phyloP scores from a whole-genome alignment of 2,113 vertebrate genomes.

The Furnarius figulus region DNA sequence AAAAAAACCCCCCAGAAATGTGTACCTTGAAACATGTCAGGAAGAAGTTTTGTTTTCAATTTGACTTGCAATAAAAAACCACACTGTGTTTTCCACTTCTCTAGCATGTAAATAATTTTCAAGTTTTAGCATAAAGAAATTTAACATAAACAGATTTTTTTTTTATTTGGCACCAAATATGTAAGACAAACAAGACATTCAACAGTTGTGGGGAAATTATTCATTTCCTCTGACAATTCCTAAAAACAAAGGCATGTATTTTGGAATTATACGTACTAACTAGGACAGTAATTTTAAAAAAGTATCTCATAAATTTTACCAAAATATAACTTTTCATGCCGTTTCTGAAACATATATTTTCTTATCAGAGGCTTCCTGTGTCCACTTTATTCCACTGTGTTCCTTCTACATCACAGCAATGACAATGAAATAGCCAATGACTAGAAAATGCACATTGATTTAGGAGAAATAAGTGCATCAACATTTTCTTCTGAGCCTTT shows the following conservation, averaged over 20 bases:
- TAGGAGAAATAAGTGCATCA: not conserved
- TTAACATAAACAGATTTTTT: constrained; percentile 25
- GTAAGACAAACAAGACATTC: constrained; percentile 23
- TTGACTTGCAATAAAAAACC: not conserved
- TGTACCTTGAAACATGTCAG: not conserved
- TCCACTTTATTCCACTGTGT: not conserved
- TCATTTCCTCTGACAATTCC: constrained; percentile 33
- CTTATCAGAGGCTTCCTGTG: not conserved
- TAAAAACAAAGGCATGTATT: constrained; percentile 7
- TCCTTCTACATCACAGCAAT: not conserved
- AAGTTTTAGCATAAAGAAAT: not conserved
- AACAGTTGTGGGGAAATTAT: constrained; percentile 10
- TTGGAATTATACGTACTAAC: constrained; percentile 29
- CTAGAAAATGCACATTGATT: not conserved
- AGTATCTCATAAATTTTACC: not conserved
- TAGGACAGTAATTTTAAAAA: not conserved
- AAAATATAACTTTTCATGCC: not conserved
- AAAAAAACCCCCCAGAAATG: not conserved
- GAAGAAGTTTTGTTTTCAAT: not conserved
- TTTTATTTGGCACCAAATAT: constrained; percentile 13
- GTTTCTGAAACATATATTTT: not conserved
- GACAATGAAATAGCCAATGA: not conserved
- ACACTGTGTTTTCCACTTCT: not conserved
- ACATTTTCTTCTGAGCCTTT: not conserved
- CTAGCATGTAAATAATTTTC: not conserved